These are phyloP conservation scores for Acanthornis magna DNA, from an alignment of 2,797 vertebrate genomes.

Conservation along the genomic window DNA sequence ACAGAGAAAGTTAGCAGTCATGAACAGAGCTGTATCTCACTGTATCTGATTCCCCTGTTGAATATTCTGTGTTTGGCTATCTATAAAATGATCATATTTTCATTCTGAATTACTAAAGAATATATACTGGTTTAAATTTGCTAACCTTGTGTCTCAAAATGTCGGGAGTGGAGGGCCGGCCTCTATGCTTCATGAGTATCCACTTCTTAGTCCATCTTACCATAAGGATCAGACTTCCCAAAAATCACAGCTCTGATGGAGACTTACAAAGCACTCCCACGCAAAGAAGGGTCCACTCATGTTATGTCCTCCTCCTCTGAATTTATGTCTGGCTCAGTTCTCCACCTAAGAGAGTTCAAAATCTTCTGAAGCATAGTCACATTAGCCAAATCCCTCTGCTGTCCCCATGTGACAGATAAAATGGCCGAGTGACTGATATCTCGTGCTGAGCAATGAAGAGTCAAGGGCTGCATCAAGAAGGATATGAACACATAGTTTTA, in stretches of 20 bases:
- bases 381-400: neutral
- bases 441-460: neutral
- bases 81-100: neutral
- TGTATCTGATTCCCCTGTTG: neutral
- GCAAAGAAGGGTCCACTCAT: neutral
- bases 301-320: neutral
- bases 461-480: neutral
- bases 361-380: neutral
- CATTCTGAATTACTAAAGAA: neutral
- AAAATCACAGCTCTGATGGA: neutral
- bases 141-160: neutral
- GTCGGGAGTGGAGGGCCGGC: rapidly evolving
- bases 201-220: neutral
- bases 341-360: neutral
- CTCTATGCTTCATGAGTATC: neutral
- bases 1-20: neutral
- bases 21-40: neutral
- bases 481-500: neutral
- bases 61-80: neutral
- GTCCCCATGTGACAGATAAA: neutral
- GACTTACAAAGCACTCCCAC: neutral
- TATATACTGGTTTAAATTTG: neutral
- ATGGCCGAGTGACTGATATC: neutral
- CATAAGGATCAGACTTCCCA: neutral
- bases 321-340: neutral